phyloP scores from a whole-genome alignment of 2,113 vertebrate species.

The Rhombomys opimus region DNA sequence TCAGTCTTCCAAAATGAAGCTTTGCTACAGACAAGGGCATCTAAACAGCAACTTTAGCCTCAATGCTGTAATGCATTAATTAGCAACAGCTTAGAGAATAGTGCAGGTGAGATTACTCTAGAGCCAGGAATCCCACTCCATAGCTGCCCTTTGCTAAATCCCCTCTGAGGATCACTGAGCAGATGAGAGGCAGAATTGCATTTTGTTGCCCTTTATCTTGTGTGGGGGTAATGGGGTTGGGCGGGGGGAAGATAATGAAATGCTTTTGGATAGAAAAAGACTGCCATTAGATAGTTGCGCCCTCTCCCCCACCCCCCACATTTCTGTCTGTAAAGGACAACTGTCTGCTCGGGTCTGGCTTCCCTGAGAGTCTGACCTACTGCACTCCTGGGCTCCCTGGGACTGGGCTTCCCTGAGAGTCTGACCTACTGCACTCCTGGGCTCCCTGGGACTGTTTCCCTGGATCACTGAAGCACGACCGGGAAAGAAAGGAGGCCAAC shows the following conservation, averaged over 20 bases:
- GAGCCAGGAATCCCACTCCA: neutral
- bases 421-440: neutral
- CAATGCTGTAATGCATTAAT: neutral
- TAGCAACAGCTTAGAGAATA: neutral
- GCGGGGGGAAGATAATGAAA: neutral
- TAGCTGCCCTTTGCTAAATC: rapidly evolving
- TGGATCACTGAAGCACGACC: slow-evolving; percentile 55
- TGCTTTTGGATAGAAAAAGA: neutral
- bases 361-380: slow-evolving; percentile 7
- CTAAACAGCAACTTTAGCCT: neutral
- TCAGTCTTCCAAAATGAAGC: neutral
- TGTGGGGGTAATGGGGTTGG: neutral
- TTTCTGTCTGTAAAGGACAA: neutral
- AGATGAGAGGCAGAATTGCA: neutral
- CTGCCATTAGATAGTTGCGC: neutral
- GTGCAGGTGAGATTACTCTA: neutral
- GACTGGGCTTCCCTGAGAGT: slow-evolving; percentile 1
- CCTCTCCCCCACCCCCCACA: too few species aligned
- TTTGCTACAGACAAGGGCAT: neutral
- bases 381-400: neutral
- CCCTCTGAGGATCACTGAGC: neutral
- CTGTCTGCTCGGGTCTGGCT: neutral
- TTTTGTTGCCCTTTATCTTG: neutral
- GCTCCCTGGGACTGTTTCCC: slow-evolving; percentile 22
- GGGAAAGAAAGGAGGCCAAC: slow-evolving; percentile 39